These are phyloP conservation scores for Eueremaeus valkanovi DNA, from an alignment of 2,888 invertebrate species.

Conservation along the genomic window DNA sequence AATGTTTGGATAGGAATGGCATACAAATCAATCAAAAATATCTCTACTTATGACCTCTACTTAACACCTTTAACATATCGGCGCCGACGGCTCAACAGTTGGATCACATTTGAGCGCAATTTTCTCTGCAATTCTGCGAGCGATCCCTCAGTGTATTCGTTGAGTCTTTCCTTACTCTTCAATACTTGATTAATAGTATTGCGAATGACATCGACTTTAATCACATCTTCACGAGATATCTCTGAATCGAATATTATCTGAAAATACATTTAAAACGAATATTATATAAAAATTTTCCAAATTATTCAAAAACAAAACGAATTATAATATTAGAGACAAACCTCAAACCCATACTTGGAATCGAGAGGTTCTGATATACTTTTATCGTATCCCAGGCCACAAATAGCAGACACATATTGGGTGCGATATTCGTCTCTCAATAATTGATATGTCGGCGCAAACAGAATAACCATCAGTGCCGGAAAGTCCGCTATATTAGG, in stretches of 20 bases:
- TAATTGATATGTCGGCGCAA: conserved; percentile 75
- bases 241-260: conserved; percentile 48
- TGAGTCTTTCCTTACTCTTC: not conserved
- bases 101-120: not conserved
- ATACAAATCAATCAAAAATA: no score
- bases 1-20: no score
- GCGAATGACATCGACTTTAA: conserved; percentile 34
- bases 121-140: not conserved
- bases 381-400: conserved; percentile 72
- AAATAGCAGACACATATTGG: conserved; percentile 71
- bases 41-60: no score
- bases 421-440: conserved; percentile 60
- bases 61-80: no score
- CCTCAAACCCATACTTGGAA: conserved; percentile 77
- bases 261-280: conserved; percentile 50
- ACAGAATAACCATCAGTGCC: conserved; percentile 70
- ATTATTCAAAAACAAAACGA: not conserved
- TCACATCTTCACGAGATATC: conserved; percentile 34
- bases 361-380: conserved; percentile 60
- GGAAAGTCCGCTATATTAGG: conserved; percentile 81
- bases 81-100: conserved; percentile 11
- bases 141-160: not conserved
- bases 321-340: not conserved
- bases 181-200: conserved; percentile 32
- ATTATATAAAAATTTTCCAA: conserved; percentile 66